A percentile compares a stretch with the other conserved stretches of the same genome.
These are phyloP conservation scores for Calycopis cecrops DNA, from an alignment of 1,140 invertebrate species.

Conservation along the genomic window DNA sequence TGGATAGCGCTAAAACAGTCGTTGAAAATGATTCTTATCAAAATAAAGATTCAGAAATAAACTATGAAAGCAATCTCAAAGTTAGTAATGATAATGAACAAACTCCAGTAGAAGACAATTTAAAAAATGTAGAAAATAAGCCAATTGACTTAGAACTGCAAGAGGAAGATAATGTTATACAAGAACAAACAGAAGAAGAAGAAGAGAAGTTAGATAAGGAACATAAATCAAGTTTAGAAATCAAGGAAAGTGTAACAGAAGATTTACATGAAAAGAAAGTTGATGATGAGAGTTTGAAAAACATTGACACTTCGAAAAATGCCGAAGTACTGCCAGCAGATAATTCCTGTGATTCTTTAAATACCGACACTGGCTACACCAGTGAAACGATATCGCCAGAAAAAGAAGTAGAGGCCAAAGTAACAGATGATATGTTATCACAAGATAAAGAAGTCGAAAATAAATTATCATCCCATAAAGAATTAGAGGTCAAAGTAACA, in stretches of 20 bases:
- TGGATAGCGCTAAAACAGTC: slow-evolving; percentile 50
- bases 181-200: not conserved
- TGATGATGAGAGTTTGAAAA: not conserved
- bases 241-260: not conserved
- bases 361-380: slow-evolving; percentile 11
- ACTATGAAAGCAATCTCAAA: slow-evolving; percentile 26
- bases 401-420: slow-evolving; percentile 12
- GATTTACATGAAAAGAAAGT: not conserved
- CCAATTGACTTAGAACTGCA: not conserved
- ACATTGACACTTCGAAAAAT: not conserved
- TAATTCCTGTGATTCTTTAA: slow-evolving; percentile 11
- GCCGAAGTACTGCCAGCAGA: not conserved
- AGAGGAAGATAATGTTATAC: not conserved
- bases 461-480: too few relatives aligned
- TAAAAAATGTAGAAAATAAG: slow-evolving; percentile 2
- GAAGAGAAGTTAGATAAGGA: not conserved
- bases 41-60: slow-evolving; percentile 24
- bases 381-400: slow-evolving; percentile 18
- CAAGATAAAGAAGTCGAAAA: too few relatives aligned
- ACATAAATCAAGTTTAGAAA: not conserved
- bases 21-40: slow-evolving; percentile 53
- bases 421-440: too few relatives aligned
- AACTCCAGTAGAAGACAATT: not conserved
- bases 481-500: too few relatives aligned
- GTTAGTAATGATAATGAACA: slow-evolving; percentile 10